Evolutionary conservation across 2,113 vertebrate species (phyloP), one percentile per base, ranked within the genome.

Genomic region (Anser cygnoides): DNA sequence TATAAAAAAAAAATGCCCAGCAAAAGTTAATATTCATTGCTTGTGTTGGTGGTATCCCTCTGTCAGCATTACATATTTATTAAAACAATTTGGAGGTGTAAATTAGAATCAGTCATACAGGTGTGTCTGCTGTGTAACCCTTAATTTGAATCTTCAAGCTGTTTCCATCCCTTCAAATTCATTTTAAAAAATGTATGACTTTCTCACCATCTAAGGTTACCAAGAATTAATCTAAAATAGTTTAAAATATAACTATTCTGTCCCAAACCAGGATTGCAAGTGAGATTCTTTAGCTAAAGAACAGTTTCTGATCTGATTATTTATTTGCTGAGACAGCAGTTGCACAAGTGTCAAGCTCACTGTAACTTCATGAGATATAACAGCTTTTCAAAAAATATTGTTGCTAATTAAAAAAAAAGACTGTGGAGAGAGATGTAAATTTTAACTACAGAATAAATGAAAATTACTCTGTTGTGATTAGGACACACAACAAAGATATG

Each of bases 141-240:
- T 97, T 92, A 92, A 95, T 97, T 97, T 95, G 95, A 95, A 95
- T 92, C 77, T 90, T 96, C 77, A 81, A 89, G 93, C 89, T 90
- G 66, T 88, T 95, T 96, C 96, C 57, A 79, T 93, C 59, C 31
- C 9, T 94, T 58, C 72, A 87, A 84, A 85, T 91, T 91, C 91
- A 89, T 92, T 88, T 90, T 86, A 67, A 75, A 75, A 95, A 77
- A 91, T 87, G 49, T 76, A 73, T 96, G 37, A 91, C 91, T 97
- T 97, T 95, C 81, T 93, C 15, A 7, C 79, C 52, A 37, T 91
- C 68, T 87, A 78, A 91, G 75, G 41, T 31, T 67, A 71, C 21
- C 66, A 75, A 71, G 54, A 96, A 49, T 33, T 93, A 93, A 84
- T 77, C 76, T 90, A 28, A 79, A 91, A 33, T 76, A 20, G 25